Conservation (phyloP, 2,888 invertebrate genomes). For the Agriopis leucophaearia region DNA sequence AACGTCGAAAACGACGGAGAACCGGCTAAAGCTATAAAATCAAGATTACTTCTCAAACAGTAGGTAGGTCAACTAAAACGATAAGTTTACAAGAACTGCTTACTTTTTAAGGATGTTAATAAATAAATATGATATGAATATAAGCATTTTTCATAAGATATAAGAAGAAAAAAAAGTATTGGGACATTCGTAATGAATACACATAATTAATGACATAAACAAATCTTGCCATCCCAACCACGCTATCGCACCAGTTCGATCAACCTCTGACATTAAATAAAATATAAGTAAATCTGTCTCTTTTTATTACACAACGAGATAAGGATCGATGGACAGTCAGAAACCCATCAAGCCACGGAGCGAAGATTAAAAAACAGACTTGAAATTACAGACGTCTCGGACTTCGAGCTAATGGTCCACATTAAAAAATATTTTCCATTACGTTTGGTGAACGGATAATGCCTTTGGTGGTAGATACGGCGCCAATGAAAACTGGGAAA, state of each 20-base stretch:
- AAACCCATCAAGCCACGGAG: constrained; percentile 79
- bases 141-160: background rate
- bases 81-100: constrained; percentile 27
- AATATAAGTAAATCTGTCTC: constrained; percentile 85
- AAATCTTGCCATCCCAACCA: constrained; percentile 71
- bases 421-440: constrained; percentile 84
- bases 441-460: constrained; percentile 68
- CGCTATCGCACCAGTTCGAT: constrained; percentile 80
- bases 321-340: constrained; percentile 83
- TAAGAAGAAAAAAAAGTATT: constrained; percentile 23
- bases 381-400: constrained; percentile 81
- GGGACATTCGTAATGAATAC: constrained; percentile 61
- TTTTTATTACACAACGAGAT: constrained; percentile 83
- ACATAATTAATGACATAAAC: constrained; percentile 80
- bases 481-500: constrained; percentile 61
- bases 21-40: constrained; percentile 67
- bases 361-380: constrained; percentile 77
- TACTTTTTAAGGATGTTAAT: constrained; percentile 1
- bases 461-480: constrained; percentile 62
- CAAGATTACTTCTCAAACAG: constrained; percentile 55
- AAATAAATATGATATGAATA: no score
- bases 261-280: constrained; percentile 82
- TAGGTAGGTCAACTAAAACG: constrained; percentile 33
- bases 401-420: constrained; percentile 79
- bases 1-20: constrained; percentile 70